A percentile compares a stretch with the other conserved stretches of the same genome.
phyloP scores from a whole-genome alignment of 2,888 invertebrate species.

The Clusia tigrina region DNA sequence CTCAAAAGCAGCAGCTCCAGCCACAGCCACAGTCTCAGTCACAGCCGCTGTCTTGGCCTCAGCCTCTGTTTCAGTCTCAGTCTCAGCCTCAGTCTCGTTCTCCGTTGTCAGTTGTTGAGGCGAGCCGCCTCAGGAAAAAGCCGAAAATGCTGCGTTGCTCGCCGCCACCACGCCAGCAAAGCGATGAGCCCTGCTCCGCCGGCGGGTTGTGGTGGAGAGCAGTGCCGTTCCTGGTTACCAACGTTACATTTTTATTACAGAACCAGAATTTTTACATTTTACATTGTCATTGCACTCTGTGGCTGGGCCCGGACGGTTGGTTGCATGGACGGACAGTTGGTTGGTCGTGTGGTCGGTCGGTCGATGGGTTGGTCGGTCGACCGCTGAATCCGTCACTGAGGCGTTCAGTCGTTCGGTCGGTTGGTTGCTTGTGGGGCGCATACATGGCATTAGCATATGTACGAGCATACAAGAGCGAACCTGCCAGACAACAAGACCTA shows the following conservation, averaged over 20 bases:
- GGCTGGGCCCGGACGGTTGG: background rate
- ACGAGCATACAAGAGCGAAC: too few relatives aligned
- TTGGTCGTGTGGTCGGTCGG: background rate
- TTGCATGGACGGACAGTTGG: background rate
- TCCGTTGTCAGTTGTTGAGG: background rate
- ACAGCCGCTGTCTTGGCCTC: background rate
- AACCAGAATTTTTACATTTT: constrained; percentile 9
- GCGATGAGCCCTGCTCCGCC: background rate
- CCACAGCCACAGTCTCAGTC: background rate
- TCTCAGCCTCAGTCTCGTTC: background rate
- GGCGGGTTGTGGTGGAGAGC: background rate
- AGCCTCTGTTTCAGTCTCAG: background rate
- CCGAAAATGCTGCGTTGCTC: background rate
- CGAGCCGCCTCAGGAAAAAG: background rate
- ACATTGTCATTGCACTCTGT: constrained; percentile 7
- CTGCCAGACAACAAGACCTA: constrained; percentile 5
- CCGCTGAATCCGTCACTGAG: background rate
- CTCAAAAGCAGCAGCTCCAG: background rate
- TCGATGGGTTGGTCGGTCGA: background rate
- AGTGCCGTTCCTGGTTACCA: background rate
- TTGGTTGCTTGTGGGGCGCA: background rate
- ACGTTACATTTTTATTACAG: constrained; percentile 7
- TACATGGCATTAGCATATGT: too few relatives aligned
- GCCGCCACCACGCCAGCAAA: too few relatives aligned
- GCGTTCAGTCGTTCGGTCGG: background rate